These are phyloP conservation scores for Zosterops borbonicus DNA, from an alignment of 2,113 vertebrate species.

Conservation along the genomic window DNA sequence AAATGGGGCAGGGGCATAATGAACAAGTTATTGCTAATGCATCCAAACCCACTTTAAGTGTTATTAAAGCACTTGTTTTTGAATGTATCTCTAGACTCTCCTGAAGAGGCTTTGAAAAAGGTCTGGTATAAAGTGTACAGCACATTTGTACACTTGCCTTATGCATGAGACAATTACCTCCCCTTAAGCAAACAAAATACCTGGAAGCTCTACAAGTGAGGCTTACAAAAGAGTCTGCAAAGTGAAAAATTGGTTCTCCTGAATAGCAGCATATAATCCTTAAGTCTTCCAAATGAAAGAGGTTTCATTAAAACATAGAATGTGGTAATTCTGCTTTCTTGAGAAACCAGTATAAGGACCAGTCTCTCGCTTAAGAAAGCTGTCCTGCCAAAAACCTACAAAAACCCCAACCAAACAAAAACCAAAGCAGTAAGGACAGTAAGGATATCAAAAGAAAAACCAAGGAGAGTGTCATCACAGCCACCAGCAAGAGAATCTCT, in stretches of 20 bases:
- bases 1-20: rapidly evolving
- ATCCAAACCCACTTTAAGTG: background rate
- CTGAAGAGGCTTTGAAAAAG: background rate
- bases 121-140: background rate
- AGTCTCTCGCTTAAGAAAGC: background rate
- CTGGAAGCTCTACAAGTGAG: background rate
- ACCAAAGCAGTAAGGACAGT: background rate
- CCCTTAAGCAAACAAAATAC: background rate
- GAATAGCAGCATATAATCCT: background rate
- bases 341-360: background rate
- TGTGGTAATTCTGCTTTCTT: background rate
- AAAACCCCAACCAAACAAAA: background rate
- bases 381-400: background rate
- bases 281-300: background rate
- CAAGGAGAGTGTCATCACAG: background rate
- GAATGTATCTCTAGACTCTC: background rate
- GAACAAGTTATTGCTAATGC: background rate
- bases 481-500: background rate
- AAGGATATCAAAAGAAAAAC: background rate
- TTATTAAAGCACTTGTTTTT: background rate
- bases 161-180: background rate
- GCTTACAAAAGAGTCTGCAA: background rate
- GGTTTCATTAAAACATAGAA: background rate
- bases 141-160: background rate
- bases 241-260: background rate